Percentiles rank a stretch among this genome's conserved stretches.
Conservation (phyloP, 2,113 vertebrate species). For the Clupea harengus region DNA sequence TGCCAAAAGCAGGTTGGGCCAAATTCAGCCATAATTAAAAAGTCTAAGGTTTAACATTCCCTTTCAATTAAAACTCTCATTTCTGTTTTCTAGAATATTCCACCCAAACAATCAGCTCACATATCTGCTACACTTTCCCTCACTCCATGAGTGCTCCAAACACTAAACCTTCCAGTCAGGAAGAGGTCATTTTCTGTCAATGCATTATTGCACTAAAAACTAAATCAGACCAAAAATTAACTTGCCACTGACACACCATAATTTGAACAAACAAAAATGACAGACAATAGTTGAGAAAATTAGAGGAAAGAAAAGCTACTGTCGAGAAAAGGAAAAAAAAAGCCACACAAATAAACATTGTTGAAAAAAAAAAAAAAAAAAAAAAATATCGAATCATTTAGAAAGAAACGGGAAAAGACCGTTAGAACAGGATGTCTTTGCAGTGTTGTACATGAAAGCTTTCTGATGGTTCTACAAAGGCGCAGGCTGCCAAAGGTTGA, state of each 20-base stretch:
- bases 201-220: conserved; percentile 93
- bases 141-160: not conserved
- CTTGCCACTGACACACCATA: not conserved
- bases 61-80: conserved; percentile 1
- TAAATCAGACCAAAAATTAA: conserved; percentile 62
- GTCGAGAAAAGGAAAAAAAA: conserved; percentile 57
- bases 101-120: not conserved
- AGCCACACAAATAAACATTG: conserved; percentile 77
- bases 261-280: conserved; percentile 37
- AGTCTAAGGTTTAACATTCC: not conserved
- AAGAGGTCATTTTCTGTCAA: conserved; percentile 71
- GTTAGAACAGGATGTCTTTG: conserved; percentile 51
- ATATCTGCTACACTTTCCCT: not conserved
- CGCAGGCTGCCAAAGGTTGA: conserved; percentile 12
- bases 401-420: conserved; percentile 48
- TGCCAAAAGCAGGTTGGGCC: not conserved
- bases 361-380: conserved; percentile 71
- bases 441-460: conserved; percentile 64
- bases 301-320: conserved; percentile 42
- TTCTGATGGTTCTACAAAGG: conserved; percentile 44
- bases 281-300: conserved; percentile 52
- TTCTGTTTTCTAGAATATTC: conserved; percentile 4
- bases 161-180: conserved; percentile 40
- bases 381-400: conserved; percentile 38
- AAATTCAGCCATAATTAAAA: not conserved